phyloP scores from a whole-genome alignment of 2,113 vertebrate genomes.

The Gambusia holbrooki region DNA sequence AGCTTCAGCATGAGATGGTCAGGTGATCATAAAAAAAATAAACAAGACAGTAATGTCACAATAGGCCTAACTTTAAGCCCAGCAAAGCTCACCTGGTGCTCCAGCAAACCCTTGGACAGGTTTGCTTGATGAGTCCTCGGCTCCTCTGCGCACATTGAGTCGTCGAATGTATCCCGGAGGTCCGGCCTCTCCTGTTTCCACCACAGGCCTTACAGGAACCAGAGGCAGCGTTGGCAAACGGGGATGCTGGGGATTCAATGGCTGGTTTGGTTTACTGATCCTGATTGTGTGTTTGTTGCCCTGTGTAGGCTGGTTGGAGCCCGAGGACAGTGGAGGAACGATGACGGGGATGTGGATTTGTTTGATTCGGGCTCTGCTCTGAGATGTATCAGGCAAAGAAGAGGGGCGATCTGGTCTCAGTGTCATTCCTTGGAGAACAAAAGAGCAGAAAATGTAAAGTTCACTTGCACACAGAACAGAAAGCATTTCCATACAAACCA shows the following conservation, averaged over 20 bases:
- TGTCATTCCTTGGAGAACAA: slow-evolving; percentile 51
- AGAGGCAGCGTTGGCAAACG: slow-evolving; percentile 4
- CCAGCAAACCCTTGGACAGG: slow-evolving; percentile 87
- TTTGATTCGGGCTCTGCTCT: slow-evolving; percentile 54
- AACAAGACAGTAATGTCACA: neutral
- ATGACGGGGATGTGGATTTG: slow-evolving; percentile 78
- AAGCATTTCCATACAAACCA: neutral
- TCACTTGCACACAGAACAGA: neutral
- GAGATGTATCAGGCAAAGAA: slow-evolving; percentile 46
- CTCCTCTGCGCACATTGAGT: slow-evolving; percentile 78
- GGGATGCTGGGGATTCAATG: slow-evolving; percentile 49
- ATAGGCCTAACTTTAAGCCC: neutral
- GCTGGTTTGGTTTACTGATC: slow-evolving; percentile 46
- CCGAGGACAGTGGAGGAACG: slow-evolving; percentile 57
- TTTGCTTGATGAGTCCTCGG: slow-evolving; percentile 73
- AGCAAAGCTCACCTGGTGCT: slow-evolving; percentile 83
- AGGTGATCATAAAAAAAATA: too few species aligned
- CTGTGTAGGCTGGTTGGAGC: slow-evolving; percentile 43
- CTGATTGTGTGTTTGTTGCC: slow-evolving; percentile 40
- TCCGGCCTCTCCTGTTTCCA: slow-evolving; percentile 91
- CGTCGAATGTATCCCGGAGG: slow-evolving; percentile 85
- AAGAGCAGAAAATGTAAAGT: slow-evolving; percentile 5
- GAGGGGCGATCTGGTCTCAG: slow-evolving; percentile 60
- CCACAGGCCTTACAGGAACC: slow-evolving; percentile 57
- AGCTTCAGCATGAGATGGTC: too few species aligned